These are phyloP conservation scores for Chalcosyrphus nemorum DNA, from an alignment of 2,888 invertebrate genomes.

Conservation along the genomic window DNA sequence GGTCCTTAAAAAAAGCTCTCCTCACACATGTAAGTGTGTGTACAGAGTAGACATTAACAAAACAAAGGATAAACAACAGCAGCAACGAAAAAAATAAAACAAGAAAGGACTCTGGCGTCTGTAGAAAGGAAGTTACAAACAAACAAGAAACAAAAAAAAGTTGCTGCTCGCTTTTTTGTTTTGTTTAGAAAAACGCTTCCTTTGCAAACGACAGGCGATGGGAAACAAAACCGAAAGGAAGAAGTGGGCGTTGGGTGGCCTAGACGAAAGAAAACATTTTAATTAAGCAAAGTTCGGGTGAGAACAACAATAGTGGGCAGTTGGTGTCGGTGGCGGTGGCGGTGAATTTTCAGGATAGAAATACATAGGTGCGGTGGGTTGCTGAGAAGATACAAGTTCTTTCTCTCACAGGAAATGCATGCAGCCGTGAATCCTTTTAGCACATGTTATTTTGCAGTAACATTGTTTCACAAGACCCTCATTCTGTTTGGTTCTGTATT, in stretches of 20 bases:
- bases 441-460: conserved; percentile 58
- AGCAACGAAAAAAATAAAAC: conserved; percentile 4
- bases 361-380: background rate
- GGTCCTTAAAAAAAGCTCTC: background rate
- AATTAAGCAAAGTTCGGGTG: conserved; percentile 71
- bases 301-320: conserved; percentile 46
- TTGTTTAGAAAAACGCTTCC: conserved; percentile 63
- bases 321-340: background rate
- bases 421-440: conserved; percentile 61
- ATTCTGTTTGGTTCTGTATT: conserved; percentile 25
- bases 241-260: background rate
- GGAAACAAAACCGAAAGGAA: conserved; percentile 34
- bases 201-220: conserved; percentile 44
- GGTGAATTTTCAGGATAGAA: background rate
- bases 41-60: background rate
- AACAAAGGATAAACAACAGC: conserved; percentile 28
- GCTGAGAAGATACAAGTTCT: background rate
- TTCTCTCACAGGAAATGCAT: conserved; percentile 34
- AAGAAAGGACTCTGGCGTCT: conserved; percentile 42
- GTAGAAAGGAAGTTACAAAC: conserved; percentile 28
- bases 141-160: background rate
- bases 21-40: background rate
- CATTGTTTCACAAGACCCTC: conserved; percentile 39
- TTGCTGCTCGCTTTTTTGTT: conserved; percentile 51
- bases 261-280: conserved; percentile 56